A percentile compares a stretch with the other conserved stretches of the same genome.
These are phyloP conservation scores for Drosophila helvetica DNA, from an alignment of 2,888 invertebrate genomes.

Conservation along the genomic window DNA sequence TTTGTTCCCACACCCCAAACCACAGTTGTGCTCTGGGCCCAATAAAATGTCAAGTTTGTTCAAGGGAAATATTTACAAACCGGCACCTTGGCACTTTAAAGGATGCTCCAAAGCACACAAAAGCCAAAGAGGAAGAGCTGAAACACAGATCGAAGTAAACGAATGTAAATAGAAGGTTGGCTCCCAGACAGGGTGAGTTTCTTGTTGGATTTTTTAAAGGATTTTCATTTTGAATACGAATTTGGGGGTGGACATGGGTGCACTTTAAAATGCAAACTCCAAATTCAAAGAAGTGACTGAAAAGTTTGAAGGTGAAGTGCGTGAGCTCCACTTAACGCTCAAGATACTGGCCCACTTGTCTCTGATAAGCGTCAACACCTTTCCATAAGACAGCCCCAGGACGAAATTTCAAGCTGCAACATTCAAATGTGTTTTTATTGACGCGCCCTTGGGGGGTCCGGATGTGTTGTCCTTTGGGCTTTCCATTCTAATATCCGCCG, in stretches of 20 bases:
- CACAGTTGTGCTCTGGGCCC: background rate
- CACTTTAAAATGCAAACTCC: slow-evolving; percentile 56
- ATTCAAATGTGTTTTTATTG: slow-evolving; percentile 77
- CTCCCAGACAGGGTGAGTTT: slow-evolving; percentile 43
- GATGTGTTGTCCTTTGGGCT: slow-evolving; percentile 80
- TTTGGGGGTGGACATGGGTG: slow-evolving; percentile 66
- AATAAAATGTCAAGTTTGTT: slow-evolving; percentile 46
- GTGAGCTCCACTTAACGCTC: slow-evolving; percentile 26
- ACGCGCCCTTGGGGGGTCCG: slow-evolving; percentile 67
- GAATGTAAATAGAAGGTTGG: slow-evolving; percentile 61
- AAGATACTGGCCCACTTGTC: slow-evolving; percentile 10
- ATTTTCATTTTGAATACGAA: slow-evolving; percentile 53
- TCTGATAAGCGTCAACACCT: slow-evolving; percentile 76
- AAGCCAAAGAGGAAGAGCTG: slow-evolving; percentile 26
- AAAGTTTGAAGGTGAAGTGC: slow-evolving; percentile 69
- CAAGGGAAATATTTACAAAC: slow-evolving; percentile 60
- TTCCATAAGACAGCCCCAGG: slow-evolving; percentile 46
- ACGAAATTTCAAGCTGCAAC: slow-evolving; percentile 32
- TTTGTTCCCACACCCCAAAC: slow-evolving; percentile 11
- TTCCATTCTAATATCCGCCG: slow-evolving; percentile 82
- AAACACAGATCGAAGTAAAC: slow-evolving; percentile 72
- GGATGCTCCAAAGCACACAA: slow-evolving; percentile 50
- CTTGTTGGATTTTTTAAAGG: slow-evolving; percentile 46
- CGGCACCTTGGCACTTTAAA: slow-evolving; percentile 55
- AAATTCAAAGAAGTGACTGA: slow-evolving; percentile 57